phyloP scores from a whole-genome alignment of 2,888 invertebrate species.

The Lasiommata megera region DNA sequence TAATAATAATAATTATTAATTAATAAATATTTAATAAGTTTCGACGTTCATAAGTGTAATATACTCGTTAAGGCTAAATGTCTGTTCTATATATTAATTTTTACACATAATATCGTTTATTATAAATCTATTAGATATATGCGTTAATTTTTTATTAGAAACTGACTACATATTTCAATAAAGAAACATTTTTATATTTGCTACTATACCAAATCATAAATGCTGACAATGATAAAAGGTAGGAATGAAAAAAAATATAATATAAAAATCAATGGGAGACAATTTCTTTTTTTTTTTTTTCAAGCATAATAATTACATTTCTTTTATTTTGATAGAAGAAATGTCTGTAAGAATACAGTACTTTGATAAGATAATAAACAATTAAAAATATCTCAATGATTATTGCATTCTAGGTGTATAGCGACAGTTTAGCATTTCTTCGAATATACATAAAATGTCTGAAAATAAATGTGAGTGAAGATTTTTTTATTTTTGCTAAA shows the following conservation, averaged over 20 bases:
- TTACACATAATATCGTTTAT: slow-evolving; percentile 12
- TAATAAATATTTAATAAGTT: slow-evolving; percentile 15
- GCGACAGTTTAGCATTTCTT: too few relatives aligned
- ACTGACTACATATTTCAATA: slow-evolving; percentile 20
- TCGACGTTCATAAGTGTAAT: slow-evolving; percentile 18
- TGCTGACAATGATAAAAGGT: slow-evolving; percentile 45
- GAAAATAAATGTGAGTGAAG: background rate
- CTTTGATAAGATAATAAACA: too few relatives aligned
- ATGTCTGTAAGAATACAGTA: too few relatives aligned
- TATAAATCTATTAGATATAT: slow-evolving; percentile 12
- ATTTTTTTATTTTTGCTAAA: background rate
- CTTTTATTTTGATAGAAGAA: too few relatives aligned
- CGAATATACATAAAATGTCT: too few relatives aligned
- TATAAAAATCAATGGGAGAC: background rate
- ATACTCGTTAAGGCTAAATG: slow-evolving; percentile 10
- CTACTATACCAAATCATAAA: slow-evolving; percentile 36
- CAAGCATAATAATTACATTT: too few relatives aligned
- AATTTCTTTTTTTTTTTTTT: too few relatives aligned
- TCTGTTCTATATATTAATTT: slow-evolving; percentile 12
- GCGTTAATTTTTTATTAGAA: slow-evolving; percentile 9
- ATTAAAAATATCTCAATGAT: too few relatives aligned
- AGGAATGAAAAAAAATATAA: slow-evolving; percentile 33
- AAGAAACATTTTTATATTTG: slow-evolving; percentile 18
- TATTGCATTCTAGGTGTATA: too few relatives aligned
- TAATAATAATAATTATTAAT: slow-evolving; percentile 10